Evolutionary conservation across 92 coral and sea anemone species (phyloP), one percentile per base, ranked within the genome.

Genomic region (Palythoa grandiflora): DNA sequence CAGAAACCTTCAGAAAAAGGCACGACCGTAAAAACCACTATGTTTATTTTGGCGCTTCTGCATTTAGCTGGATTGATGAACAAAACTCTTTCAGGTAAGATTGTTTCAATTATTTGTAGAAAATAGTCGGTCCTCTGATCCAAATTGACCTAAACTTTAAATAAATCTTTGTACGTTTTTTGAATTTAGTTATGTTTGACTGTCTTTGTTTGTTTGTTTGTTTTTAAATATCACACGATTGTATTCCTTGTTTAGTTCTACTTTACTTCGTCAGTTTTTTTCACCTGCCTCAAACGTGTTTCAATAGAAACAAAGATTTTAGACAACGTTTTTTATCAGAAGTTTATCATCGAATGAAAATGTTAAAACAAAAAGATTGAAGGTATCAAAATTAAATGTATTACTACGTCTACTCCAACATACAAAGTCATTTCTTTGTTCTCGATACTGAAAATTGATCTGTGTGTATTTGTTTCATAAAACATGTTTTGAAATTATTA

Each of bases 11-110:
- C 12, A 38, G 36, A 75, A 75, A 37, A 50, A 75, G 8, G 37
- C 52, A 44, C 1, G 2, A 51, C 12, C 16, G 19, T 6, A 21
- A 50, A 75, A 38, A 21, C 7, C 36, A 59, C 39, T 12, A 79
- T 79, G 84, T 65, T 79, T 61, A 79, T 79, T 68, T 40, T 79
- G 73, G 84, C 84, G 17, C 15, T 79, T 38, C 68, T 79, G 38
- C 61, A 79, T 73, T 57, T 79, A 57, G 57, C 84, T 59, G 84
- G 84, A 40, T 63, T 79, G 54, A 39, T 79, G 54, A 79, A 79
- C 53, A 73, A 61, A 38, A 79, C 84, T 47, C 54, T 61, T 61
- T 54, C 84, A 79, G 84, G 84, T 79, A 59, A 79, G 84, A 65
- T n/a, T 21, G 71, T 20, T 65, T 8, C 6, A n/a, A 11, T 65